phyloP scores from a whole-genome alignment of 2,797 vertebrate species.

The Amphiprion clarkii region DNA sequence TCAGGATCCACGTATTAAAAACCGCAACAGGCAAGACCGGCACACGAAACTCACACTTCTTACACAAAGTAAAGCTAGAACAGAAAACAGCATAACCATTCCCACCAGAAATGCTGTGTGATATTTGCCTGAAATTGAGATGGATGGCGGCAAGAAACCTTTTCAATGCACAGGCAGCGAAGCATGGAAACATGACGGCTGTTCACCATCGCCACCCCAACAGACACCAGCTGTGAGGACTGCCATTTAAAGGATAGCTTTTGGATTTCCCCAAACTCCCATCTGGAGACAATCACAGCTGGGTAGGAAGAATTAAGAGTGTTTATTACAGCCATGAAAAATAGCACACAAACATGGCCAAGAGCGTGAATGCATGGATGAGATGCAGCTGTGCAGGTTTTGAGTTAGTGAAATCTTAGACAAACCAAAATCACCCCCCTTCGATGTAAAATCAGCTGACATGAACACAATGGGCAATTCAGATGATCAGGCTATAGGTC shows the following conservation, averaged over 20 bases:
- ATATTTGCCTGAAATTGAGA: constrained; percentile 25
- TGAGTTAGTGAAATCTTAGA: too few relatives aligned
- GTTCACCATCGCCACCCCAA: constrained; percentile 16
- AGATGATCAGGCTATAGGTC: too few relatives aligned
- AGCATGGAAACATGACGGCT: constrained; percentile 33
- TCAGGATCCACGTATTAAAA: constrained; percentile 27
- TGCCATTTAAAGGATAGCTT: constrained; percentile 4
- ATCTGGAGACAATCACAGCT: background rate
- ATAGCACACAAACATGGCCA: background rate
- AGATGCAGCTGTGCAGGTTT: too few relatives aligned
- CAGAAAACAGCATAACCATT: constrained; percentile 8
- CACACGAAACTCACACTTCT: background rate
- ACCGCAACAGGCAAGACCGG: background rate
- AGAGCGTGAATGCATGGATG: background rate
- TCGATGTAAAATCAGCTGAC: too few relatives aligned
- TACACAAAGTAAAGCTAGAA: constrained; percentile 16
- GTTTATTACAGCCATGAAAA: background rate
- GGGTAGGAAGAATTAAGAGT: too few relatives aligned
- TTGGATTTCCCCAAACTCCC: background rate
- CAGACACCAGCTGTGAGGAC: constrained; percentile 8
- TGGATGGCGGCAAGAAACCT: constrained; percentile 32
- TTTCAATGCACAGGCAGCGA: constrained; percentile 7
- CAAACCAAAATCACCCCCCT: too few relatives aligned
- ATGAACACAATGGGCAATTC: too few relatives aligned
- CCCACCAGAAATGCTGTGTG: background rate